Percentiles rank a stretch among this genome's conserved stretches.
Evolutionary conservation across 2,888 invertebrate species (phyloP).

Genomic region (Phyto melanocephala): DNA sequence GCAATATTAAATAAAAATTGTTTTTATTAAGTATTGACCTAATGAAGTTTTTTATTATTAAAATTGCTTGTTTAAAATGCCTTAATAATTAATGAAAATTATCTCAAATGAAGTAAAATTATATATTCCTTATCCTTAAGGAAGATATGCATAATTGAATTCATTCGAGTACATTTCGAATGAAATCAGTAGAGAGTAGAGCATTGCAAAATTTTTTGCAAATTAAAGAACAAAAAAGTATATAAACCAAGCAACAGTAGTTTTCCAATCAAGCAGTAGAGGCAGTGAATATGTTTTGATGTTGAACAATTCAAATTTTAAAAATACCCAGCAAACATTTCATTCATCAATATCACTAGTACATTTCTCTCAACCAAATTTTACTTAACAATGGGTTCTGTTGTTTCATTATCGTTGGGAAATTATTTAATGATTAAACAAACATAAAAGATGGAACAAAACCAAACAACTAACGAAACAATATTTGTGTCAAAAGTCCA

Average conservation of each 20-base stretch:
- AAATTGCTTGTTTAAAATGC: no score
- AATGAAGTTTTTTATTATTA: no score
- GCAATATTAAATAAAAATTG: no score
- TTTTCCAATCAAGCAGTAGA: constrained; percentile 15
- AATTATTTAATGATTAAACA: neutral
- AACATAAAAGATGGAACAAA: constrained; percentile 30
- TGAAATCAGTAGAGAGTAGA: neutral
- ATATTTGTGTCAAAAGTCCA: neutral
- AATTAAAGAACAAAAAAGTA: neutral
- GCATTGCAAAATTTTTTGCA: neutral
- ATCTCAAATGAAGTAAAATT: no score
- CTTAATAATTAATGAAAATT: no score
- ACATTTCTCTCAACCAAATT: neutral
- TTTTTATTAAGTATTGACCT: no score
- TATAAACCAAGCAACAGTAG: constrained; percentile 7
- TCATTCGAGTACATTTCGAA: neutral
- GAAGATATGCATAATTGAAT: neutral
- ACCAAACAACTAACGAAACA: neutral
- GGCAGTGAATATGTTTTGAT: neutral
- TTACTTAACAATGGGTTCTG: no score
- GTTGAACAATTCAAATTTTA: neutral
- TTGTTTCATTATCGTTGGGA: no score
- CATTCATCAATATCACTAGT: neutral
- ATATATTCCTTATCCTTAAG: no score
- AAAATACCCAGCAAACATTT: neutral